Conservation (phyloP, 2,888 invertebrate species). For the Cylindroiulus punctatus region DNA sequence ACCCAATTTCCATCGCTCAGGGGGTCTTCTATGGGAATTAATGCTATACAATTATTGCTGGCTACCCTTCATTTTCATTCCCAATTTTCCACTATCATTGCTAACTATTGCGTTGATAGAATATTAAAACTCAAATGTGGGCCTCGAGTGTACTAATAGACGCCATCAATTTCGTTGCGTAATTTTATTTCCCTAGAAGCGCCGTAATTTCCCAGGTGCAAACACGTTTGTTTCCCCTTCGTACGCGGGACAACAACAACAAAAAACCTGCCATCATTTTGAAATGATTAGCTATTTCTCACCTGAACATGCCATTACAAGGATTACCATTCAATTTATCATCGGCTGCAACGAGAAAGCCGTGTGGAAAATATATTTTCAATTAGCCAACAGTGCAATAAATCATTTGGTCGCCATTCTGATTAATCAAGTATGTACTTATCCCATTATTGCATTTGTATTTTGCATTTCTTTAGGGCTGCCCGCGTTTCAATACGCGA, state of each 20-base stretch:
- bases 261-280: background rate
- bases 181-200: constrained; percentile 42
- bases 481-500: background rate
- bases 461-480: background rate
- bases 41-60: constrained; percentile 17
- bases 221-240: constrained; percentile 4
- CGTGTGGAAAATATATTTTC: background rate
- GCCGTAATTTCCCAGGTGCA: constrained; percentile 35
- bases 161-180: constrained; percentile 33
- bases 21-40: constrained; percentile 30
- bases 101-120: constrained; percentile 23
- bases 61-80: constrained; percentile 23
- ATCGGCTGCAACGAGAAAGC: background rate
- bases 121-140: constrained; percentile 29
- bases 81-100: constrained; percentile 13
- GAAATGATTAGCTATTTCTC: constrained; percentile 38
- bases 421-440: background rate
- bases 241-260: background rate
- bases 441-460: constrained; percentile 7
- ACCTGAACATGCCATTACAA: constrained; percentile 29
- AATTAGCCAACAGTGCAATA: constrained; percentile 11
- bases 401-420: background rate
- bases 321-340: constrained; percentile 30
- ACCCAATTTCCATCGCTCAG: constrained; percentile 34
- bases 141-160: background rate